These are phyloP conservation scores for Leucopsar rothschildi DNA, from an alignment of 2,113 vertebrate species.

Conservation along the genomic window DNA sequence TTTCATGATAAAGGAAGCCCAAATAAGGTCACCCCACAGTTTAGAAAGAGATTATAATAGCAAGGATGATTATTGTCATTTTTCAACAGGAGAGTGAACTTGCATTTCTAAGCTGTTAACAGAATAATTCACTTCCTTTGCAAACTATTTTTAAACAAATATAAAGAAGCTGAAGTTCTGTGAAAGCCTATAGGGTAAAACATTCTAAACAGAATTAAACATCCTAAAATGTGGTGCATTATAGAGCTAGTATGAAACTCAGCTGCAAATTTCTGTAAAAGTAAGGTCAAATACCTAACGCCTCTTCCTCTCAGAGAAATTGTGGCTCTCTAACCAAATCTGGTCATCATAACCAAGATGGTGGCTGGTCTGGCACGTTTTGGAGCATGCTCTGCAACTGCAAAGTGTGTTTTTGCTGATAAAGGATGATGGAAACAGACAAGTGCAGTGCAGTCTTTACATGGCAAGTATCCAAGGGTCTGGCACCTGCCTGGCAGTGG, in stretches of 20 bases:
- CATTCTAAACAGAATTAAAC: neutral
- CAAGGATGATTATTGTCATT: neutral
- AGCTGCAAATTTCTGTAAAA: neutral
- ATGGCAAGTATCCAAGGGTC: neutral
- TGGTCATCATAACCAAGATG: fast-evolving
- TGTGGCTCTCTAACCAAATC: neutral
- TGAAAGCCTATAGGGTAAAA: neutral
- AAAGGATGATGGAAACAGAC: neutral
- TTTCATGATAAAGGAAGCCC: neutral
- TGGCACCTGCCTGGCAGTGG: neutral
- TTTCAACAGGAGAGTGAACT: neutral
- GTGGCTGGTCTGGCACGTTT: neutral
- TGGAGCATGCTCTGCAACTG: neutral
- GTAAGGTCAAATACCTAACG: neutral
- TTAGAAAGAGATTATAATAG: neutral
- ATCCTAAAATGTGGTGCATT: neutral
- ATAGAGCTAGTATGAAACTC: neutral
- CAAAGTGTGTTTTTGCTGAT: neutral
- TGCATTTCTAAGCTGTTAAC: neutral
- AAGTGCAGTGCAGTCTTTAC: neutral
- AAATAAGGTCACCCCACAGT: neutral
- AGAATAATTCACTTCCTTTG: neutral
- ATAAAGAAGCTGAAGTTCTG: neutral
- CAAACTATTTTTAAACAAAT: neutral
- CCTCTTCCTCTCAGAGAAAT: neutral